Base-by-base conservation (phyloP, 2,797 vertebrate species). In the Peromyscus attwateri region DNA sequence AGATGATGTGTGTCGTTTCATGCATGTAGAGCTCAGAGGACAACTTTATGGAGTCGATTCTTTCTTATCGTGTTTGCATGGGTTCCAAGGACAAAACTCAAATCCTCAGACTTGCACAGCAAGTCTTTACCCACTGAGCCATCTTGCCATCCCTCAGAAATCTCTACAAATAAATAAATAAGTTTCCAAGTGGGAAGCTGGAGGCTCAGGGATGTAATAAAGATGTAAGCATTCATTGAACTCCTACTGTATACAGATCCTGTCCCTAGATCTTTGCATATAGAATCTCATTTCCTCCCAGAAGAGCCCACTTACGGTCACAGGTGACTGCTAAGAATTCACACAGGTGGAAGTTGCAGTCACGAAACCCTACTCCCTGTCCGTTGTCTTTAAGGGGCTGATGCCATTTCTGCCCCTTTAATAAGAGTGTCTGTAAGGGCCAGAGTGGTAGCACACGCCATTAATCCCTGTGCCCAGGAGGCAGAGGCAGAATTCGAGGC, bases 151-250 rank as follows among this genome's bases (percentile, higher is more conserved):
- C 46, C 34, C 68, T 23, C 84, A 37, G 66, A 55, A 87, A 71
- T 37, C 68, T 87, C 46, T 37, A 87, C 21, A 87, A n/a, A 70
- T 52, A 70, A 70, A n/a, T 70, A 87, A 87, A 70, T 49, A 70
- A 71, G 46, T 93, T 87, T 40, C 90, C 55, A 88, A 62, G 52
- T 29, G 66, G 83, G 79, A 92, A 82, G 43, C 68, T 92, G 57
- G 77, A 91, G 82, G 73, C 27, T 89, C 25, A 13, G 31, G 88
- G 31, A 55, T 49, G 16, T 46, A 40, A 29, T 19, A 29, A 66
- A 40, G 40, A 75, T 34, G 79, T 9, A 40, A 31, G 62, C 17
- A 1, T 16, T 34, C 37, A 76, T 3, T 43, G 37, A 57, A 70
- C 64, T 34, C 40, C 80, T 87, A 31, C 34, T 66, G 4, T 9